Percentiles rank a stretch among this genome's conserved stretches.
Conservation (phyloP, 1,140 invertebrate species). For the Tenebrio molitor region DNA sequence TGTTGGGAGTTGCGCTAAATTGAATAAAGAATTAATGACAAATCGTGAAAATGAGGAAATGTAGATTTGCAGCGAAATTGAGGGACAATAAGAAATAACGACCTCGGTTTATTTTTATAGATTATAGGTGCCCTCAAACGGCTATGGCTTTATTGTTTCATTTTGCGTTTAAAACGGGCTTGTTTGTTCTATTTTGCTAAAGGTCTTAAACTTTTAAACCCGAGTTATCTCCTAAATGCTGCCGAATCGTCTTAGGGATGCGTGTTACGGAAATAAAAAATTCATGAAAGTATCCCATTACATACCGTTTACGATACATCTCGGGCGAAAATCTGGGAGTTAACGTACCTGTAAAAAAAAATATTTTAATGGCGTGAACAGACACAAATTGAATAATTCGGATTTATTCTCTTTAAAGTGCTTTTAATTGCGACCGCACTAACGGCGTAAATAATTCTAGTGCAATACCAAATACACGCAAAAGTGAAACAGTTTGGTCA, state of each 20-base stretch:
- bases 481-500: slow-evolving; percentile 12
- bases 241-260: not conserved
- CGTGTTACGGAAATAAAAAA: slow-evolving; percentile 22
- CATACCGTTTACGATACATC: slow-evolving; percentile 34
- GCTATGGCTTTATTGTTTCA: no score
- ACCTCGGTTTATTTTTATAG: not conserved
- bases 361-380: slow-evolving; percentile 2
- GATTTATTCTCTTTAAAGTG: no score
- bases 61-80: not conserved
- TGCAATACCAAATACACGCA: not conserved
- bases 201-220: slow-evolving; percentile 12
- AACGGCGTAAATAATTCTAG: no score
- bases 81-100: slow-evolving; percentile 1
- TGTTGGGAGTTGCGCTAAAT: not conserved
- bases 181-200: not conserved
- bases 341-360: slow-evolving; percentile 21
- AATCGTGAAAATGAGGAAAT: slow-evolving; percentile 10
- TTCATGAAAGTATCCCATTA: slow-evolving; percentile 32
- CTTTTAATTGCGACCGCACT: no score
- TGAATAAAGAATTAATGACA: slow-evolving; percentile 7
- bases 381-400: no score
- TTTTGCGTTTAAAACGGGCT: not conserved
- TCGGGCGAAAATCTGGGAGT: slow-evolving; percentile 15
- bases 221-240: slow-evolving; percentile 10
- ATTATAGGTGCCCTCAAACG: no score